These are phyloP conservation scores for Mycogona germanica DNA, from an alignment of 2,888 invertebrate species.

Conservation along the genomic window DNA sequence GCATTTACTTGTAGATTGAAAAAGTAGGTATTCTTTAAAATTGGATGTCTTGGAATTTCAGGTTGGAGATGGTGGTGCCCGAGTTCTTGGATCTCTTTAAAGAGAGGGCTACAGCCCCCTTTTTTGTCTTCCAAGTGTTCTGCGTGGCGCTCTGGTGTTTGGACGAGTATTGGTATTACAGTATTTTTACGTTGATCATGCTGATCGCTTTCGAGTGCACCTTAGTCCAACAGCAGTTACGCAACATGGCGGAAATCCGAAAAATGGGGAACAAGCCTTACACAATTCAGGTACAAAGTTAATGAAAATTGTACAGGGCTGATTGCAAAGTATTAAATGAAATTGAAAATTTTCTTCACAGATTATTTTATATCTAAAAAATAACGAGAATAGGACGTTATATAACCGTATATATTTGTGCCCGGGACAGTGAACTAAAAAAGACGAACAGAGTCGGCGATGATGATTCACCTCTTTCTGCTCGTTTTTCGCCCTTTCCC, in stretches of 20 bases:
- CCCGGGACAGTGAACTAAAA: neutral
- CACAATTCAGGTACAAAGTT: constrained; percentile 48
- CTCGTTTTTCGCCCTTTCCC: too few species aligned
- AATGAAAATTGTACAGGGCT: neutral
- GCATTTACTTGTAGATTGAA: too few species aligned
- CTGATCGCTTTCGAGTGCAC: constrained; percentile 94
- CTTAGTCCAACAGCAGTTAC: constrained; percentile 90
- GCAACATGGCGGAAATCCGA: constrained; percentile 97
- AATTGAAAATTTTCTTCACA: too few species aligned
- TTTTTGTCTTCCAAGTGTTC: constrained; percentile 98
- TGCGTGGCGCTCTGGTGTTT: constrained; percentile 98
- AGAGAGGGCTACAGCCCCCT: constrained; percentile 97
- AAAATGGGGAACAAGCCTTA: constrained; percentile 99
- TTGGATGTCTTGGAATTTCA: constrained; percentile 33
- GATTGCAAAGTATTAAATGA: neutral
- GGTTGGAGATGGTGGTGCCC: constrained; percentile 73
- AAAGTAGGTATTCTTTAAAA: too few species aligned
- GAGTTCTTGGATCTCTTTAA: constrained; percentile 93
- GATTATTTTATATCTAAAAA: neutral
- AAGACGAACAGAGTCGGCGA: too few species aligned
- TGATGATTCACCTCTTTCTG: too few species aligned
- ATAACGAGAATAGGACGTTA: neutral
- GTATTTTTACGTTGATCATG: constrained; percentile 92
- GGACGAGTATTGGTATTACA: constrained; percentile 97
- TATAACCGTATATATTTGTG: too few species aligned